phyloP scores from a whole-genome alignment of 2,113 vertebrate genomes.

The Gallinago jamesoni region DNA sequence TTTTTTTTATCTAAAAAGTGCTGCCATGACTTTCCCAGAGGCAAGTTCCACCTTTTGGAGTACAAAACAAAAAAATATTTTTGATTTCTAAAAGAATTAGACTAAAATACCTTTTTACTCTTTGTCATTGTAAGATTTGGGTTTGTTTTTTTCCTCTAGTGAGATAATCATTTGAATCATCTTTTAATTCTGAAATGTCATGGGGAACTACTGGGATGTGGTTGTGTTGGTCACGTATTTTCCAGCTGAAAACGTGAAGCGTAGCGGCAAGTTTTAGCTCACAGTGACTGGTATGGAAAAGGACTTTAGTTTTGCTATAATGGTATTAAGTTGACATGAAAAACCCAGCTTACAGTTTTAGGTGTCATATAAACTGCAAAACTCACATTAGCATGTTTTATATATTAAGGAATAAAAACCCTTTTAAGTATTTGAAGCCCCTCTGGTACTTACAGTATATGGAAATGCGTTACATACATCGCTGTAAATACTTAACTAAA shows the following conservation, averaged over 20 bases:
- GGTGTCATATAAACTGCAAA: background rate
- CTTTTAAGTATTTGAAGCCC: background rate
- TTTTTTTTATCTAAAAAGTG: slow-evolving; percentile 63
- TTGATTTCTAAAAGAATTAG: slow-evolving; percentile 38
- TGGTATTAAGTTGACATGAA: background rate
- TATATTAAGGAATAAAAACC: background rate
- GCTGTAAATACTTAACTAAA: background rate
- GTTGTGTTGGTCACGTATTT: background rate
- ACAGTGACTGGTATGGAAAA: background rate
- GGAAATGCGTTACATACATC: background rate
- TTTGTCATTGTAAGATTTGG: slow-evolving; percentile 19
- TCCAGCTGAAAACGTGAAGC: background rate
- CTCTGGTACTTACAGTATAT: background rate
- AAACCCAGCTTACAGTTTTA: background rate
- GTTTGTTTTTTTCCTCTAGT: background rate
- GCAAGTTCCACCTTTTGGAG: slow-evolving; percentile 58
- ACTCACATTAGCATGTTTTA: background rate
- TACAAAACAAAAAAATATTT: slow-evolving; percentile 46
- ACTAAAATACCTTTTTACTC: slow-evolving; percentile 32
- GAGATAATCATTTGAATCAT: slow-evolving; percentile 41
- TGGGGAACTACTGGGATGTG: background rate
- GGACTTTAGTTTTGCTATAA: background rate
- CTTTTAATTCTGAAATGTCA: slow-evolving; percentile 61
- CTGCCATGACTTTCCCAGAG: slow-evolving; percentile 64
- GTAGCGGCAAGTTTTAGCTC: background rate